Conservation (phyloP, 2,113 vertebrate genomes). For the Zapornia atra region DNA sequence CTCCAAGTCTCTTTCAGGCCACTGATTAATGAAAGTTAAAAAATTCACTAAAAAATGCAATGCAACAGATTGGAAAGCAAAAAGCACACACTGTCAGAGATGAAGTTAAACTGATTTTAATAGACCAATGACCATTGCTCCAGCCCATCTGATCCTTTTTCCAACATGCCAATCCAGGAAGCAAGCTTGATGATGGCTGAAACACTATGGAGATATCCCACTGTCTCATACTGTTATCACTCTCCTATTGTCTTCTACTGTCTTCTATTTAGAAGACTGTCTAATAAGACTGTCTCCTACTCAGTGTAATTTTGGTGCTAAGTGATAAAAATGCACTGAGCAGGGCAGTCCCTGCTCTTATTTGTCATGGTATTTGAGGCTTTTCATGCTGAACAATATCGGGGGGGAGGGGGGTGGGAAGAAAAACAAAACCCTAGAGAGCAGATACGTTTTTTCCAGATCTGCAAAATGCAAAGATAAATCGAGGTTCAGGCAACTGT, state of each 20-base stretch:
- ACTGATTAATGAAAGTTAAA: neutral
- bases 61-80: neutral
- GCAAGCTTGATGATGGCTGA: neutral
- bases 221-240: neutral
- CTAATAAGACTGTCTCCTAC: neutral
- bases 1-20: neutral
- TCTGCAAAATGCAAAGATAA: neutral
- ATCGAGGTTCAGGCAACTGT: neutral
- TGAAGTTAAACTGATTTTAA: constrained; percentile 7
- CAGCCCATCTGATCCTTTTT: neutral
- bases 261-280: neutral
- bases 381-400: neutral
- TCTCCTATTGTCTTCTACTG: neutral
- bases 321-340: constrained; percentile 20
- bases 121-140: neutral
- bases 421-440: neutral
- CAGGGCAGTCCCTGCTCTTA: neutral
- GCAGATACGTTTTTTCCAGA: neutral
- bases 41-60: neutral
- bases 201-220: neutral
- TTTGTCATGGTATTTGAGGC: neutral
- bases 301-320: neutral
- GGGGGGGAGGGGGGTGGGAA: neutral
- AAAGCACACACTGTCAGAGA: neutral
- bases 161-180: neutral